phyloP scores from a whole-genome alignment of 64 coral and sea anemone species.

The Stichodactyla helianthus region DNA sequence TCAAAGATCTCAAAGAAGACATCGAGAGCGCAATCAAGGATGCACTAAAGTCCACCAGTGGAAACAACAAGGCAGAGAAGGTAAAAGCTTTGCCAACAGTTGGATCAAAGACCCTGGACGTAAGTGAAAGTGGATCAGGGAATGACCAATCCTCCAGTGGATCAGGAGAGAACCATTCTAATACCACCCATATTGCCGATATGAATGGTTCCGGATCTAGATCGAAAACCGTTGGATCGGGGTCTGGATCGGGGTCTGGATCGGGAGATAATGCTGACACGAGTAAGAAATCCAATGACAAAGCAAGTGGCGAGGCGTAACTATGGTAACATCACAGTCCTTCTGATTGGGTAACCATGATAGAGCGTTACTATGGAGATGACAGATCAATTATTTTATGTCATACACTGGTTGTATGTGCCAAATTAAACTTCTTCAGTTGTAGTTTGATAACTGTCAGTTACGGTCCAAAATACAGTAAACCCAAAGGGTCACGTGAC shows the following conservation, averaged over 20 bases:
- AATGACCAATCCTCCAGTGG: neutral
- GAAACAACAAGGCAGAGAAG: neutral
- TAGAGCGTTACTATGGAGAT: neutral
- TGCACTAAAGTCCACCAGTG: conserved; percentile 19
- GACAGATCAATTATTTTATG: neutral
- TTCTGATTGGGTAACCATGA: no score
- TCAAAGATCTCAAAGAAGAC: conserved; percentile 43
- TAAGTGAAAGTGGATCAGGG: neutral
- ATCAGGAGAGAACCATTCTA: conserved; percentile 17
- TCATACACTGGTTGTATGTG: no score
- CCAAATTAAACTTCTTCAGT: no score
- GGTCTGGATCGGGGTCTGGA: neutral
- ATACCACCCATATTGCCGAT: neutral
- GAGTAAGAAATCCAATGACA: conserved; percentile 1
- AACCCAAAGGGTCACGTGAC: neutral
- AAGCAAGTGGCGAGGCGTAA: neutral
- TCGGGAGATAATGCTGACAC: neutral
- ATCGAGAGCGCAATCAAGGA: conserved; percentile 61
- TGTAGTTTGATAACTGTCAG: no score
- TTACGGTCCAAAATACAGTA: no score
- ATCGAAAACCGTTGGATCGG: neutral
- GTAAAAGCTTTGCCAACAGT: conserved; percentile 6
- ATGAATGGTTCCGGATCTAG: conserved; percentile 32
- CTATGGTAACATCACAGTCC: neutral
- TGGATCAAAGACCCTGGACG: neutral